These are phyloP conservation scores for Neoitamus cyanurus DNA, from an alignment of 2,888 invertebrate species.

Conservation along the genomic window DNA sequence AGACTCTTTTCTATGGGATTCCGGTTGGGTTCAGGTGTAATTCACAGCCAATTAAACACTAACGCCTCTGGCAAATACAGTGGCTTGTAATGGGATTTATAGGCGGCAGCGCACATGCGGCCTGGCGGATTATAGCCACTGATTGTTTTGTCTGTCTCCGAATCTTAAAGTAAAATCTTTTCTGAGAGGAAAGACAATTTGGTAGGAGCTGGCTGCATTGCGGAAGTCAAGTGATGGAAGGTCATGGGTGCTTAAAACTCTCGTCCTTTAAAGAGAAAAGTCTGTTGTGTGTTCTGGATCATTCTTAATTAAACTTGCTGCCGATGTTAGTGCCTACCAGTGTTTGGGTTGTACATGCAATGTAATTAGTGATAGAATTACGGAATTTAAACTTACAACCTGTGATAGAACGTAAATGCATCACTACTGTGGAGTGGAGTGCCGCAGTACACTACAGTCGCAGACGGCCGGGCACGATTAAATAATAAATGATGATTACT, in stretches of 20 bases:
- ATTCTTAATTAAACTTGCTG: background rate
- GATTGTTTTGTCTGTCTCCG: background rate
- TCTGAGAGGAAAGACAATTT: background rate
- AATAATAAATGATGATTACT: too few species aligned
- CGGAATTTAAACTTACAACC: too few species aligned
- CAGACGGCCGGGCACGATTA: too few species aligned
- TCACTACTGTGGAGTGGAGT: too few species aligned
- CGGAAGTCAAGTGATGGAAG: background rate
- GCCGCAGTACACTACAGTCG: too few species aligned
- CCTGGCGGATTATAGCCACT: background rate
- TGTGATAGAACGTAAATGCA: too few species aligned
- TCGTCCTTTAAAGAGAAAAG: background rate
- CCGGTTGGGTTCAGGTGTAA: background rate
- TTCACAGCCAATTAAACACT: background rate
- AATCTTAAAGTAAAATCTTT: background rate
- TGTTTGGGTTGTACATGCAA: too few species aligned
- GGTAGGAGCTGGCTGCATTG: background rate
- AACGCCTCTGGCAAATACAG: background rate
- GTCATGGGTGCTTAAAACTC: background rate
- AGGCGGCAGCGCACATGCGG: background rate
- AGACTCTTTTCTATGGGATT: background rate
- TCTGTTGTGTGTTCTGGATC: background rate
- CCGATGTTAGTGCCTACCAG: too few species aligned
- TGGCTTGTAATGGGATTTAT: background rate
- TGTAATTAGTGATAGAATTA: too few species aligned